Evolutionary conservation across 2,113 vertebrate species (phyloP).

Genomic region (Cinclus cinclus): DNA sequence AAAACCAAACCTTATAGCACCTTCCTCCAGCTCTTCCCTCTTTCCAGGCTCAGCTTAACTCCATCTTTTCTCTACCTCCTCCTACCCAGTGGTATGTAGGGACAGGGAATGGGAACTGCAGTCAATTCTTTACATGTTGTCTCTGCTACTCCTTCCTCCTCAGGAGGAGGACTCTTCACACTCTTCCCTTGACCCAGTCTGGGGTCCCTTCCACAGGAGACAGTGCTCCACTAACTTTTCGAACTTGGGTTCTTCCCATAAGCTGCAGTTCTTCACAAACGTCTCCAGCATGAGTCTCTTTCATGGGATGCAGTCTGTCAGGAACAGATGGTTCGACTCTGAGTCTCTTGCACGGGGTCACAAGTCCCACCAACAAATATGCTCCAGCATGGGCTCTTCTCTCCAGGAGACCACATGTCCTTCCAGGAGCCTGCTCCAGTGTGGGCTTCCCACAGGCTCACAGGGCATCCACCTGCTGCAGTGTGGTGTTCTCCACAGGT

Average conservation of each 20-base stretch:
- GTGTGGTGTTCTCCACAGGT: not conserved
- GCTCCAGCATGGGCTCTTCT: not conserved
- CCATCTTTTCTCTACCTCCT: not conserved
- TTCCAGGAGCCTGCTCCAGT: not conserved
- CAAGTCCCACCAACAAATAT: not conserved
- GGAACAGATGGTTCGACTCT: not conserved
- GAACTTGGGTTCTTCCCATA: not conserved
- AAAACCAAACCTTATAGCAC: not conserved
- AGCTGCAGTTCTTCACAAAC: not conserved
- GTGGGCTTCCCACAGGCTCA: not conserved
- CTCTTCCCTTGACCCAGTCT: not conserved
- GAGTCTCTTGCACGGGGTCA: not conserved
- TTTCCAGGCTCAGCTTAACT: not conserved
- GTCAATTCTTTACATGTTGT: not conserved
- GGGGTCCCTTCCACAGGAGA: not conserved
- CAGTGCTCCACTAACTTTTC: not conserved
- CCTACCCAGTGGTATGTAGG: not conserved
- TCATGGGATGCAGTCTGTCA: not conserved
- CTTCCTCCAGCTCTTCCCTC: not conserved
- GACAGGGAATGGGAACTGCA: not conserved
- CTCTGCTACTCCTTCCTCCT: not conserved
- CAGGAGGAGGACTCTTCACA: not conserved
- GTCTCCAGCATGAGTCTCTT: not conserved
- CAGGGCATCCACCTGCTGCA: not conserved
- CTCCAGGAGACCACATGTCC: not conserved